phyloP scores from a whole-genome alignment of 2,888 invertebrate species.

The Andrena hattorfiana region DNA sequence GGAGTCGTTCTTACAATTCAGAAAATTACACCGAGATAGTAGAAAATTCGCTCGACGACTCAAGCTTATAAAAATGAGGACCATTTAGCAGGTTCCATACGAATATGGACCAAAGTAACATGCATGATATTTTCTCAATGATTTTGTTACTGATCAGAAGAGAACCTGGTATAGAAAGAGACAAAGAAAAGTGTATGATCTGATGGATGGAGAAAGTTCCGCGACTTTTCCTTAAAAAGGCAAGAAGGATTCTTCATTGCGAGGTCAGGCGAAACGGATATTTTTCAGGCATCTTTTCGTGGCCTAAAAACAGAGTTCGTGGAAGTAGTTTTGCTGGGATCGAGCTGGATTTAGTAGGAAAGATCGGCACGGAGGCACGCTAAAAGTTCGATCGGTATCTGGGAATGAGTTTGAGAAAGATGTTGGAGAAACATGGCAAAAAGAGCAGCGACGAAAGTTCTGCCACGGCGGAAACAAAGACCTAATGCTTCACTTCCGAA shows the following conservation, averaged over 20 bases:
- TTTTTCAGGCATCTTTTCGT: constrained; percentile 41
- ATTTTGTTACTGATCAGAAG: too few species aligned
- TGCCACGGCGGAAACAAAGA: constrained; percentile 43
- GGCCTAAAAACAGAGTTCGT: constrained; percentile 11
- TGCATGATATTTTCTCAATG: too few species aligned
- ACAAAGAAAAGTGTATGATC: background rate
- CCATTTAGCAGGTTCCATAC: too few species aligned
- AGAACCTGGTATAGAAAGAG: background rate
- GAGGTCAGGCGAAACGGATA: constrained; percentile 11
- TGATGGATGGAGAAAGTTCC: background rate
- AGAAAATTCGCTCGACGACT: background rate
- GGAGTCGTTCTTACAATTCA: background rate
- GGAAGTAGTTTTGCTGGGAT: constrained; percentile 22
- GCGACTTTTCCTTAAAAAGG: background rate
- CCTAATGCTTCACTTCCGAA: constrained; percentile 46
- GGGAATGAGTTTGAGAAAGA: constrained; percentile 38
- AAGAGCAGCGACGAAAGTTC: constrained; percentile 39
- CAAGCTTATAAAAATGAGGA: too few species aligned
- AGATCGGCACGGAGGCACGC: background rate
- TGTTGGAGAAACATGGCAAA: background rate
- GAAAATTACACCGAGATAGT: background rate
- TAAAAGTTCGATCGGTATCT: constrained; percentile 41
- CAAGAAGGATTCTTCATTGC: constrained; percentile 15
- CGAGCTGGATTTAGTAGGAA: constrained; percentile 10
- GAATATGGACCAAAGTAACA: too few species aligned